Evolutionary conservation across 2,113 vertebrate species (phyloP).

Genomic region (Phrynocephalus versicolor): DNA sequence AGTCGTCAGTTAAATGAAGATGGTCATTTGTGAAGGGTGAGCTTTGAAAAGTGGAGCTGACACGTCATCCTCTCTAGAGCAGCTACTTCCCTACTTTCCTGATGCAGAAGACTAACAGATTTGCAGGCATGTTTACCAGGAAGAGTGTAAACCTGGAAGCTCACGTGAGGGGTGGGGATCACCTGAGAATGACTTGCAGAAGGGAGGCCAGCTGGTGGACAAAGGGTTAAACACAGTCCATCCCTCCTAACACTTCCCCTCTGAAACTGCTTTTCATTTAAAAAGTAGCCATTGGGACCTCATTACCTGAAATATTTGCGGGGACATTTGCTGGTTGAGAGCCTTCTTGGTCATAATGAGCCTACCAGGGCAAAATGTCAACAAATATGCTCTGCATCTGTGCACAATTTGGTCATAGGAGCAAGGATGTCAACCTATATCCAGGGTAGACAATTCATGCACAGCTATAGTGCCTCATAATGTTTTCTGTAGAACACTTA

Average conservation of each 20-base stretch:
- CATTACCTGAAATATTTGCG: neutral
- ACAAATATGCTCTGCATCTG: neutral
- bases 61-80: neutral
- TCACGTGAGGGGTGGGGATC: neutral
- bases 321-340: neutral
- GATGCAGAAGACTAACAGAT: neutral
- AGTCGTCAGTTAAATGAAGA: neutral
- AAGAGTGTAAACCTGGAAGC: neutral
- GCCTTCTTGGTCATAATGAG: neutral
- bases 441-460: no score
- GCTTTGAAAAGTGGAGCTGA: neutral
- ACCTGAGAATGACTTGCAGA: neutral
- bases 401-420: neutral
- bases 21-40: neutral
- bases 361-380: neutral
- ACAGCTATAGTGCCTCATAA: neutral
- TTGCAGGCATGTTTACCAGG: neutral
- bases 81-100: neutral
- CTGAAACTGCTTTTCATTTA: neutral
- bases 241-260: neutral
- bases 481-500: neutral
- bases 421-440: neutral
- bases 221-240: neutral
- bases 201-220: neutral
- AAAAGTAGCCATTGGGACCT: neutral